Percentiles rank a stretch among this genome's conserved stretches.
Evolutionary conservation across 92 coral and sea anemone species (phyloP).

Genomic region (Umimayanthus chanpuru): DNA sequence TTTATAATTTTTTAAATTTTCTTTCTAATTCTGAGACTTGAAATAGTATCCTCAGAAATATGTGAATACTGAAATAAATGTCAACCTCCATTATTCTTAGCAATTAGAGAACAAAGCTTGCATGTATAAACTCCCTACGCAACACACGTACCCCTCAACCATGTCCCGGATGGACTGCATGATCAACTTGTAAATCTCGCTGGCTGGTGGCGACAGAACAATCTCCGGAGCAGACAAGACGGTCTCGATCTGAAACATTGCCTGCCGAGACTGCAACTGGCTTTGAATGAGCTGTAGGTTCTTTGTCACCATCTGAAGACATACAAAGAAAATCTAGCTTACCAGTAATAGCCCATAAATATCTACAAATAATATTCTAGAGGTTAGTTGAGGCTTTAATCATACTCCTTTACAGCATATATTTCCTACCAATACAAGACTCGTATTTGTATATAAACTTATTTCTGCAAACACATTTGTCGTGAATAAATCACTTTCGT

Average conservation of each 20-base stretch:
- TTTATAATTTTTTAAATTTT: too few species aligned
- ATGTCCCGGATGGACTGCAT: constrained; percentile 94
- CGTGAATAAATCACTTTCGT: too few species aligned
- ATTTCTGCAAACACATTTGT: too few species aligned
- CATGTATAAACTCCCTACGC: neutral
- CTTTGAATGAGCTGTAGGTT: constrained; percentile 85
- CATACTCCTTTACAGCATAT: too few species aligned
- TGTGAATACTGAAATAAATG: too few species aligned
- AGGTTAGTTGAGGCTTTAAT: too few species aligned
- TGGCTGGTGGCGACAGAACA: constrained; percentile 90
- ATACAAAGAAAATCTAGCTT: constrained; percentile 5
- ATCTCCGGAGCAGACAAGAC: constrained; percentile 97
- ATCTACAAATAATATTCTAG: too few species aligned
- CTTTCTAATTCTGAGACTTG: too few species aligned
- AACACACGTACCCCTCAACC: constrained; percentile 92
- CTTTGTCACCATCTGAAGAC: constrained; percentile 85
- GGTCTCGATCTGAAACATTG: constrained; percentile 94
- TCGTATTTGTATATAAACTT: too few species aligned
- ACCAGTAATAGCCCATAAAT: too few species aligned
- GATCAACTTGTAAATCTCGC: constrained; percentile 89
- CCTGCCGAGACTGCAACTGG: constrained; percentile 82
- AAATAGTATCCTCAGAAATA: too few species aligned
- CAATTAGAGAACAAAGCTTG: neutral
- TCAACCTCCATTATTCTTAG: neutral
- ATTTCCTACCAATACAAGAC: too few species aligned